Percentiles rank a stretch among this genome's conserved stretches.
These are phyloP conservation scores for Rhinichthys osculus DNA, from an alignment of 2,797 vertebrate species.

Conservation along the genomic window DNA sequence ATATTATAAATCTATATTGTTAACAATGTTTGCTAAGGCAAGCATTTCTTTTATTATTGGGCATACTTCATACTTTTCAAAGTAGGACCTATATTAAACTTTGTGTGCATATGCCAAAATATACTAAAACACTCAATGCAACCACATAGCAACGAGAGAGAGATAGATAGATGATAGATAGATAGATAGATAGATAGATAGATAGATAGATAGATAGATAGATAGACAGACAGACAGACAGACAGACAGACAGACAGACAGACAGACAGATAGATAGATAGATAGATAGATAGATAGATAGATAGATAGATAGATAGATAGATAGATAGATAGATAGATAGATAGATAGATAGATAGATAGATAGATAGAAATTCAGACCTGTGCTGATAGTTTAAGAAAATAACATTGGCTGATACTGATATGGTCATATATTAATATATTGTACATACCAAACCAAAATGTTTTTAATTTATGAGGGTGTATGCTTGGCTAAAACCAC, in stretches of 20 bases:
- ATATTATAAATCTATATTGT: background rate
- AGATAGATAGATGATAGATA: no score
- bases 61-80: background rate
- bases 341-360: no score
- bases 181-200: no score
- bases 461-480: background rate
- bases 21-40: background rate
- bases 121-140: background rate
- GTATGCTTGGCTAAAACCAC: conserved; percentile 4
- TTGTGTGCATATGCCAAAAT: background rate
- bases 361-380: background rate
- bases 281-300: no score
- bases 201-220: no score
- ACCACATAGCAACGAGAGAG: background rate
- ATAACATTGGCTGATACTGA: background rate
- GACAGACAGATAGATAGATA: no score
- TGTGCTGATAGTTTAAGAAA: background rate
- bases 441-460: background rate
- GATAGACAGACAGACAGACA: no score
- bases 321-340: no score
- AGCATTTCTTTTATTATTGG: background rate
- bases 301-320: no score
- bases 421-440: background rate
- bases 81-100: background rate
- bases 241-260: no score